phyloP scores from a whole-genome alignment of 2,888 invertebrate genomes.

The Aphidius colemani region DNA sequence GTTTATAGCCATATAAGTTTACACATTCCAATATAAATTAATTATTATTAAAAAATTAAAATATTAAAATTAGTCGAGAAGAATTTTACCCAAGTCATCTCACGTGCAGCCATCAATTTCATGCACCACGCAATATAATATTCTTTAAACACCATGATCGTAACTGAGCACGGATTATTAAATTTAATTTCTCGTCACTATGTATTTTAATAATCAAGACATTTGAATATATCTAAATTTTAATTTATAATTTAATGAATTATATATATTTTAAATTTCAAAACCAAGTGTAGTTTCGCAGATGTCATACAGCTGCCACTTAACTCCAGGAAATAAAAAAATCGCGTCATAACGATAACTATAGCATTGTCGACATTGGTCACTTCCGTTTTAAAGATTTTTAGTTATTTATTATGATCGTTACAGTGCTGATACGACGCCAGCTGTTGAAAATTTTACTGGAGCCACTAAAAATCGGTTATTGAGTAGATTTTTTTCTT shows the following conservation, averaged over 20 bases:
- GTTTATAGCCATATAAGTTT: too few species aligned
- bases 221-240: too few species aligned
- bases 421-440: conserved; percentile 9
- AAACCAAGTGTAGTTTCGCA: conserved; percentile 46
- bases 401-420: conserved; percentile 10
- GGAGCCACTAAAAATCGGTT: background rate
- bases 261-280: too few species aligned
- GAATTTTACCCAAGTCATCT: background rate
- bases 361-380: conserved; percentile 20
- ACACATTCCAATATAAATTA: too few species aligned
- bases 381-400: conserved; percentile 24
- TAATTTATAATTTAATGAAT: too few species aligned
- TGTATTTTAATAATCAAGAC: too few species aligned
- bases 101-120: conserved; percentile 24
- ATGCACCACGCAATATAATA: conserved; percentile 21
- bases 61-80: too few species aligned
- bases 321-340: background rate
- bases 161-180: conserved; percentile 30
- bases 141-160: conserved; percentile 26
- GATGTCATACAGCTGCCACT: conserved; percentile 54
- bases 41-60: too few species aligned
- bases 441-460: conserved; percentile 5
- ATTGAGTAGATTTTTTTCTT: too few species aligned
- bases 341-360: conserved; percentile 21
- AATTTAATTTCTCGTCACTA: conserved; percentile 6